These are phyloP conservation scores for Aspidapion aeneum DNA, from an alignment of 2,888 invertebrate genomes.

Conservation along the genomic window DNA sequence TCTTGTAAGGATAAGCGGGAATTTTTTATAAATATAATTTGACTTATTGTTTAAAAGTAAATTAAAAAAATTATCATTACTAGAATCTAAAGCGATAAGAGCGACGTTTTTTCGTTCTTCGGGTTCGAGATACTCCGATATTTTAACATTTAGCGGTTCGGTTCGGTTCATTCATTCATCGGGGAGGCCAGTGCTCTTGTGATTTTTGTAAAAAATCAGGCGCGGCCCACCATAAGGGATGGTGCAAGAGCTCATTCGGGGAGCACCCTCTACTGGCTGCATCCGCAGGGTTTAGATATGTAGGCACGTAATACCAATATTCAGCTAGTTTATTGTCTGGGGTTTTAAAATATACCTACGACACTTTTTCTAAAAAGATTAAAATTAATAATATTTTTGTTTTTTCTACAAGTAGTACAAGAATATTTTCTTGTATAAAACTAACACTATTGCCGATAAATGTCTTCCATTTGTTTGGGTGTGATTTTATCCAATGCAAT, in stretches of 20 bases:
- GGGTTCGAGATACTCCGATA: not conserved
- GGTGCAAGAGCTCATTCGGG: too few species aligned
- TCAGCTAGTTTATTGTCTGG: too few species aligned
- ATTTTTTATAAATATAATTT: not conserved
- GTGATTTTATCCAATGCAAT: slow-evolving; percentile 9
- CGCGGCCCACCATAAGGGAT: slow-evolving; percentile 11
- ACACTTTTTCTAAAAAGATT: too few species aligned
- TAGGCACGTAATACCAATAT: slow-evolving; percentile 7
- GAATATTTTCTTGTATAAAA: slow-evolving; percentile 12
- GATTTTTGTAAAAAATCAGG: slow-evolving; percentile 3
- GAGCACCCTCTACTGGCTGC: slow-evolving; percentile 1
- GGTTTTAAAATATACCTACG: too few species aligned
- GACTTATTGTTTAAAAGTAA: not conserved
- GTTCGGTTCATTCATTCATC: too few species aligned
- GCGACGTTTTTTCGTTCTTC: not conserved
- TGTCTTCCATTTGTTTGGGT: slow-evolving; percentile 8
- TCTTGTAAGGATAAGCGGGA: not conserved
- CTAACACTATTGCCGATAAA: slow-evolving; percentile 17
- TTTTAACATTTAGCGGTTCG: not conserved
- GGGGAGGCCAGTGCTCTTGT: not conserved
- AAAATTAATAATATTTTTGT: too few species aligned
- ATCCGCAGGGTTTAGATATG: slow-evolving; percentile 9
- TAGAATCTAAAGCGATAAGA: not conserved
- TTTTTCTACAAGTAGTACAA: too few species aligned
- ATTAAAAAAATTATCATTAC: not conserved